Percentiles rank a stretch among this genome's conserved stretches.
phyloP scores from a whole-genome alignment of 1,140 invertebrate genomes.

The Lepidurus couesii region DNA sequence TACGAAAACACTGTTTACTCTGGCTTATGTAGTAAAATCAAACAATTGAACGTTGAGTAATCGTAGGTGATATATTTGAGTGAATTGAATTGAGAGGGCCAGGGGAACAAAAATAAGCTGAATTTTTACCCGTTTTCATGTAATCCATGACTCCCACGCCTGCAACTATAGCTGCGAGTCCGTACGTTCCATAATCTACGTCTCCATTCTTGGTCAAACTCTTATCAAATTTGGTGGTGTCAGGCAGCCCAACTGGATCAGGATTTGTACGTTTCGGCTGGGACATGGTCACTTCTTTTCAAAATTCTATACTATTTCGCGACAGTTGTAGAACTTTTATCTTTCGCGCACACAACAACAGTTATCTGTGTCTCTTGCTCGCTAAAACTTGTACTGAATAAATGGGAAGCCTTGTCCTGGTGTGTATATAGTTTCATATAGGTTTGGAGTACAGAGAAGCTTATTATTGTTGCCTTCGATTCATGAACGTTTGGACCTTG shows the following conservation, averaged over 20 bases:
- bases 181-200: not conserved
- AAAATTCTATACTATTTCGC: not conserved
- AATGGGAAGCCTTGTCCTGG: not conserved
- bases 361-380: not conserved
- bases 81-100: not conserved
- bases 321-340: not conserved
- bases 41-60: too few relatives aligned
- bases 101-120: not conserved
- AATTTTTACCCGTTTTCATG: not conserved
- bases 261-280: not conserved
- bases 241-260: not conserved
- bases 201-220: not conserved
- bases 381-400: not conserved
- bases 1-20: too few relatives aligned
- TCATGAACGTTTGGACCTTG: not conserved
- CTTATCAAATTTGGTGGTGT: not conserved
- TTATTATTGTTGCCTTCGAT: not conserved
- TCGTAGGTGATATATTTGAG: too few relatives aligned
- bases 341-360: not conserved
- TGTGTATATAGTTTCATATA: not conserved
- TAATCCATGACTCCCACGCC: not conserved
- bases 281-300: not conserved
- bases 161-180: not conserved
- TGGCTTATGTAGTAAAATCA: too few relatives aligned
- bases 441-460: not conserved